Evolutionary conservation across 2,888 invertebrate species (phyloP).

Genomic region (Heliconius cydno): DNA sequence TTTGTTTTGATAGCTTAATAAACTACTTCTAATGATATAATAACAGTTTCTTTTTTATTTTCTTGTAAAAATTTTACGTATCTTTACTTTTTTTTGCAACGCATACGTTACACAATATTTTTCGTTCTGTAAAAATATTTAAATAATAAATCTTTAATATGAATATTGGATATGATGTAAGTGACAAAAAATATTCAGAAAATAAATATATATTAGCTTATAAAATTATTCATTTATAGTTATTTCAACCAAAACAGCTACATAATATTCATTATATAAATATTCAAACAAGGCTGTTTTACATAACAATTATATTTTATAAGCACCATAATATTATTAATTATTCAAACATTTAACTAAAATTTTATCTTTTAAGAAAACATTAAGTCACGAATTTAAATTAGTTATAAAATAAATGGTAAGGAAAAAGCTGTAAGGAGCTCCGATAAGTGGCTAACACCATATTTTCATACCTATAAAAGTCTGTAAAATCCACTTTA

Average conservation of each 20-base stretch:
- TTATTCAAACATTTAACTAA: not conserved
- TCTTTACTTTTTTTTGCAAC: not conserved
- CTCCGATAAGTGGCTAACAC: slow-evolving; percentile 20
- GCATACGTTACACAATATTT: not conserved
- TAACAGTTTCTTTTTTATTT: not conserved
- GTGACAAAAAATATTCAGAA: too few species aligned
- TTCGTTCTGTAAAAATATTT: too few species aligned
- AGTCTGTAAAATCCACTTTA: slow-evolving; percentile 35
- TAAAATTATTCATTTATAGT: too few species aligned
- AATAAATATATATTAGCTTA: too few species aligned
- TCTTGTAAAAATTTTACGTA: not conserved
- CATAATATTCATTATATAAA: not conserved
- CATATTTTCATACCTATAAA: slow-evolving; percentile 39
- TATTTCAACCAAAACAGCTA: not conserved
- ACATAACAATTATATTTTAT: not conserved
- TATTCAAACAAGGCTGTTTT: not conserved
- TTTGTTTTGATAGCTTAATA: slow-evolving; percentile 31
- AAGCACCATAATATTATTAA: not conserved
- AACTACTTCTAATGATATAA: not conserved
- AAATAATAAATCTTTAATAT: too few species aligned
- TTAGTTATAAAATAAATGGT: slow-evolving; percentile 1
- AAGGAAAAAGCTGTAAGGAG: slow-evolving; percentile 14
- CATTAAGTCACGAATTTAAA: slow-evolving; percentile 2
- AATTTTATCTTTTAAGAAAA: not conserved
- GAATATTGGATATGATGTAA: too few species aligned